Percentiles rank a stretch among this genome's conserved stretches.
phyloP scores from a whole-genome alignment of 2,888 invertebrate species.

The Tipula lateralis region DNA sequence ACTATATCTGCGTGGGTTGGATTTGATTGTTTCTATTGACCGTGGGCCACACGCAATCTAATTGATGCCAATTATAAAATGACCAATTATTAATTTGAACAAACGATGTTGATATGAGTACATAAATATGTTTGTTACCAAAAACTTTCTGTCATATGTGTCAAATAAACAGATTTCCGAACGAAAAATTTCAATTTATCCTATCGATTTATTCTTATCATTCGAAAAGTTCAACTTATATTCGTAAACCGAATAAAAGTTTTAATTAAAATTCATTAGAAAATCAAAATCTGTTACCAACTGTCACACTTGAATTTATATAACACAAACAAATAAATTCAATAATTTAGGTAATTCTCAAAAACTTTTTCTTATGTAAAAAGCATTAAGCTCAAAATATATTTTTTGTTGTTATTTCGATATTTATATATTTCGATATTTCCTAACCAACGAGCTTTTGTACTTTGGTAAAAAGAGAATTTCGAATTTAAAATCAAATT shows the following conservation, averaged over 20 bases:
- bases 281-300: not conserved
- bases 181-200: not conserved
- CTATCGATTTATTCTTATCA: not conserved
- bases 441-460: not conserved
- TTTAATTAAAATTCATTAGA: slow-evolving; percentile 14
- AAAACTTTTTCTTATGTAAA: not conserved
- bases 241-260: not conserved
- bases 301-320: not conserved
- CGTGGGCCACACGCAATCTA: no score
- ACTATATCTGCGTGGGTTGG: no score
- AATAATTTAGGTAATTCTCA: not conserved
- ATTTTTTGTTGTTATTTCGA: not conserved
- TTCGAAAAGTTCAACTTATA: not conserved
- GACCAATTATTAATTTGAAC: no score
- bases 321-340: no score
- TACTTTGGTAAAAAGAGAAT: not conserved
- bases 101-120: no score
- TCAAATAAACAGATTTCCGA: no score
- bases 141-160: no score
- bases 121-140: no score
- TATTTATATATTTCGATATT: not conserved
- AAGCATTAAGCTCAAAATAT: not conserved
- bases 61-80: no score
- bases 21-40: no score
- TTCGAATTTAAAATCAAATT: not conserved